A percentile compares a stretch with the other conserved stretches of the same genome.
phyloP scores from a whole-genome alignment of 1,140 invertebrate species.

The Apolygus lucorum region DNA sequence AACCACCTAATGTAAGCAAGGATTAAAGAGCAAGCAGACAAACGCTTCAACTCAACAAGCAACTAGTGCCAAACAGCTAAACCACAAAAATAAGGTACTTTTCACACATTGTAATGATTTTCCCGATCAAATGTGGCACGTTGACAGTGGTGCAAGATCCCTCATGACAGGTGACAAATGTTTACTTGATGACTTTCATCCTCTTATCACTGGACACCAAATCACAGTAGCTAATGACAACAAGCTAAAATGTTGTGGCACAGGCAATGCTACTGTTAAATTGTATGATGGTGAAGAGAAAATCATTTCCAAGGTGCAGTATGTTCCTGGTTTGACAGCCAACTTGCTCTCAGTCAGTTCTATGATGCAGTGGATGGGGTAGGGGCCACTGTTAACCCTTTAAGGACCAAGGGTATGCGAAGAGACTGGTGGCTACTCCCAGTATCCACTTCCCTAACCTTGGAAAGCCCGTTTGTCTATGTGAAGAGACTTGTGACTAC shows the following conservation, averaged over 20 bases:
- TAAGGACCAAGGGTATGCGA: no score
- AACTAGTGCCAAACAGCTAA: not conserved
- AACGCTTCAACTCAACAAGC: not conserved
- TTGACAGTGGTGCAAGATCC: not conserved
- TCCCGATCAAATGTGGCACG: no score
- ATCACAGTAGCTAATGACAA: not conserved
- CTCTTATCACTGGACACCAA: not conserved
- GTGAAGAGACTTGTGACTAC: no score
- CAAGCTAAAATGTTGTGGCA: not conserved
- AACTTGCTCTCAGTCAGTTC: not conserved
- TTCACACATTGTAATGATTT: not conserved
- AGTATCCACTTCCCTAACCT: no score
- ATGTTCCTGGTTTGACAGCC: not conserved
- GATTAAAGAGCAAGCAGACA: not conserved
- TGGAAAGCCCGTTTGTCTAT: no score
- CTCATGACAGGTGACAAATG: not conserved
- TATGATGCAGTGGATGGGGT: no score
- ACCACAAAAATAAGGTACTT: not conserved
- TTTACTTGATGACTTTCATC: not conserved
- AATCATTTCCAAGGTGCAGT: not conserved
- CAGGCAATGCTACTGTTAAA: not conserved
- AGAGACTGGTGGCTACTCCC: no score
- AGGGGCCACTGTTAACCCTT: no score
- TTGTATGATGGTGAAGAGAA: not conserved
- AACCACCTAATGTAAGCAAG: not conserved